phyloP scores from a whole-genome alignment of 2,888 invertebrate genomes.

The Vanessa cardui region DNA sequence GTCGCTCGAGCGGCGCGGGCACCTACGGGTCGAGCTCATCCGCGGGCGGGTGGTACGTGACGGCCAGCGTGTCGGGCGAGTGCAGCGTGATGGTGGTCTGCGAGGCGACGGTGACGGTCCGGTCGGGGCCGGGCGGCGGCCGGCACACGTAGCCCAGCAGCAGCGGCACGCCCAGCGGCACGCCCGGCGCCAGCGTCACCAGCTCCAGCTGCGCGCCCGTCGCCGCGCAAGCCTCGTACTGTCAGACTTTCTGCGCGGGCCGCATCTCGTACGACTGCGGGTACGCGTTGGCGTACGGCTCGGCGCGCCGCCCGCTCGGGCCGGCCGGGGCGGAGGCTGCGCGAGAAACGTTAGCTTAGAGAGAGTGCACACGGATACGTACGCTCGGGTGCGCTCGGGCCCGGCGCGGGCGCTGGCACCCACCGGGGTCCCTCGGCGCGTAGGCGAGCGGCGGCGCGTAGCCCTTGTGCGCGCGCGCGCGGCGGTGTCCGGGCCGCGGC shows the following conservation, averaged over 20 bases:
- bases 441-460: slow-evolving; percentile 67
- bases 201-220: slow-evolving; percentile 58
- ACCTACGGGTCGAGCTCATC: slow-evolving; percentile 52
- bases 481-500: slow-evolving; percentile 58
- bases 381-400: no score
- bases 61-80: slow-evolving; percentile 65
- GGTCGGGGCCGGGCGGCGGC: slow-evolving; percentile 43
- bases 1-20: not conserved
- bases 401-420: slow-evolving; percentile 41
- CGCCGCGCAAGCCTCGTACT: slow-evolving; percentile 68
- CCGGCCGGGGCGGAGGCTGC: slow-evolving; percentile 73
- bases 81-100: slow-evolving; percentile 76
- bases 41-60: slow-evolving; percentile 36
- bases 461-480: slow-evolving; percentile 65
- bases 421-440: slow-evolving; percentile 65
- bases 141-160: slow-evolving; percentile 72
- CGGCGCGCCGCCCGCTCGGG: slow-evolving; percentile 78
- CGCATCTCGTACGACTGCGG: slow-evolving; percentile 89
- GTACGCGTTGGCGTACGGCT: slow-evolving; percentile 89
- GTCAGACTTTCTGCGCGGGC: slow-evolving; percentile 86
- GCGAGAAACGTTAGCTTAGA: not conserved
- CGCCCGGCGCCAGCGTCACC: slow-evolving; percentile 69
- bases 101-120: slow-evolving; percentile 61
- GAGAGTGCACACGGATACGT: no score
- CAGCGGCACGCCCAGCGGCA: slow-evolving; percentile 69